Base-by-base conservation (phyloP, 2,113 vertebrate species). In the Morone chrysops region DNA sequence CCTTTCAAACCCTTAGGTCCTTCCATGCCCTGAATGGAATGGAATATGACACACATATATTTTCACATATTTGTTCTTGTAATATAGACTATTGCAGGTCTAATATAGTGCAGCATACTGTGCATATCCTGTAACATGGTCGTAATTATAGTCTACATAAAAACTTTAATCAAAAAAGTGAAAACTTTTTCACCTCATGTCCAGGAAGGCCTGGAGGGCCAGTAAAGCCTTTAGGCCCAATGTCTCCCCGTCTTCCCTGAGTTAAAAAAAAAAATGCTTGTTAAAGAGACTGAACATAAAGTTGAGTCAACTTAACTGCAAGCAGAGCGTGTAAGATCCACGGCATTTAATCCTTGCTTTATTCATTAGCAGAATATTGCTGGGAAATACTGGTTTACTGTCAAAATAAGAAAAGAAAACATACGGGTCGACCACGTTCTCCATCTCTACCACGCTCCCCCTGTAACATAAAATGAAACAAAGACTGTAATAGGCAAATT, bases 1-100 rank as follows among this genome's bases (percentile, higher is more conserved):
- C 93, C 91, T 91, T 74, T 90, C 0, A 3, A 22, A 72, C 91
- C 87, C 80, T 53, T 38, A 56, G 1, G 7, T 68, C 93, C 91
- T 12, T 18, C 17, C 3, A 11, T 45, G 17, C 85, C 93, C 91
- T 93, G 68, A 82, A 65, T 25, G 0, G 10, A 72, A 63, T 38
- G 20, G n/a, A n/a, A n/a, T n/a, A n/a, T 84, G 7, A 84, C 8
- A 84, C 31, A 59, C 0, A 68, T 13, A 74, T 6, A 43, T 6
- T 31, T 60, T 70, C 0, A 47, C 4, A 72, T 8, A 43, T 38
- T 80, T 54, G 3, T 22, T 66, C 1, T 51, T 22, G 3, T 70
- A 5, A 20, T 54, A 10, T 41, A 25, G 17, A 73, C 60, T 36
- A 68, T 47, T 13, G 14, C 17, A 56, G 9, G 16, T 53, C 6